Base-by-base conservation (phyloP, 2,797 vertebrate genomes). In the Lemur catta region DNA sequence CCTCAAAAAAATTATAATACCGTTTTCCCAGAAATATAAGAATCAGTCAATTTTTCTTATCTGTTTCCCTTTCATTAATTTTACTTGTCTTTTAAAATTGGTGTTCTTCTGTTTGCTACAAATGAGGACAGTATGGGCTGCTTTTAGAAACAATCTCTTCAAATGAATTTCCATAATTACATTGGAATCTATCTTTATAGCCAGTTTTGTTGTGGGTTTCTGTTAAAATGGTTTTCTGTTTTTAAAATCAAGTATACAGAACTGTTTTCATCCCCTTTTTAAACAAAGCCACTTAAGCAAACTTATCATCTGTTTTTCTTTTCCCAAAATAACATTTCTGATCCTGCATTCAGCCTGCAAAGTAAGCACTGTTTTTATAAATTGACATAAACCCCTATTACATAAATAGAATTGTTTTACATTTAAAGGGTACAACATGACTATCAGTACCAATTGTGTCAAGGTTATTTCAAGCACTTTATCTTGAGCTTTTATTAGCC, bases 131-230 rank as follows among this genome's bases (percentile, higher is more conserved):
- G 97, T 96, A 97, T 95, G 96, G 93, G 98, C 97, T 91, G 98
- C 93, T 98, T 98, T 98, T 98, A 97, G 96, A 96, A 98, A 97
- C 97, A 84, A n/a, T 96, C 97, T 61, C 94, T 98, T 98, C 93
- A 98, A 98, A 95, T 97, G 55, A 72, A 92, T 97, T 98, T 98
- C 98, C 97, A 84, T 98, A 98, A 98, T 98, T 98, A 97, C 95
- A 41, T 93, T 96, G 95, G 52, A 98, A 96, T 98, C 97, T 98
- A 78, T 98, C 97, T 98, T 98, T 98, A 96, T 95, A 97, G 81
- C 95, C 98, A 97, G 86, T 98, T 98, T 98, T 98, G 98, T 98
- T 98, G 98, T 98, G 97, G 97, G 97, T 98, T 98, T 98, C 97
- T 98, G 97, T 98, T 98, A 94, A 98, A 98, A 98, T 97, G 98